These are phyloP conservation scores for Neodontobutis hainanensis DNA, from an alignment of 2,113 vertebrate genomes.

Conservation along the genomic window DNA sequence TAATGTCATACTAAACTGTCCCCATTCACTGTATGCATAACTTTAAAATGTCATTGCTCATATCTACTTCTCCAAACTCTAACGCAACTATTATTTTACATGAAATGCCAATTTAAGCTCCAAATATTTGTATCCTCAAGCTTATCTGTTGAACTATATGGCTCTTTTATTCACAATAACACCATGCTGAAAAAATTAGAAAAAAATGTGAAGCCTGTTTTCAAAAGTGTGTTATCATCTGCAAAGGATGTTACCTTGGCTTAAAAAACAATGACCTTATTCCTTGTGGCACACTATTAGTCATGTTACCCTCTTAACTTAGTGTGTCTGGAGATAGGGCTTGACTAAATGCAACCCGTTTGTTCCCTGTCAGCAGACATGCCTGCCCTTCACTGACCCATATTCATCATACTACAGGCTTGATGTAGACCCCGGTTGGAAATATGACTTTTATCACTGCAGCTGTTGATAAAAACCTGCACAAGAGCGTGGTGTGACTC, in stretches of 20 bases:
- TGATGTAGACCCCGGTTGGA: neutral
- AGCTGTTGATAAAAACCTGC: slow-evolving; percentile 23
- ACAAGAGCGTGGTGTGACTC: slow-evolving; percentile 27
- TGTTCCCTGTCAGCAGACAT: slow-evolving; percentile 25
- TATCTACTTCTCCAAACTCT: too few relatives aligned
- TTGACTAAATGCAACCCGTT: slow-evolving; percentile 24
- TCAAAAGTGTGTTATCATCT: neutral
- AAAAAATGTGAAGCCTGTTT: neutral
- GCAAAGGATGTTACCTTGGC: neutral
- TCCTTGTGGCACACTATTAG: slow-evolving; percentile 3
- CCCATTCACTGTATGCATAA: too few relatives aligned
- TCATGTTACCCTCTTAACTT: slow-evolving; percentile 14
- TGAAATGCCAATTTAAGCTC: too few relatives aligned
- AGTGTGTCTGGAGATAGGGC: slow-evolving; percentile 11
- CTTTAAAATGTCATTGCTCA: too few relatives aligned
- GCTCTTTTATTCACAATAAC: too few relatives aligned
- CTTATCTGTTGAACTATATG: too few relatives aligned
- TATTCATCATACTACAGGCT: slow-evolving; percentile 25
- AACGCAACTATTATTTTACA: too few relatives aligned
- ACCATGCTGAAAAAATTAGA: too few relatives aligned
- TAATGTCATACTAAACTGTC: too few relatives aligned
- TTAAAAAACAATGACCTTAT: neutral
- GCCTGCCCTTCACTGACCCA: slow-evolving; percentile 35
- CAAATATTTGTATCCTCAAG: too few relatives aligned
- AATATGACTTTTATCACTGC: slow-evolving; percentile 26